Percentiles rank a stretch among this genome's conserved stretches.
Evolutionary conservation across 2,888 invertebrate species (phyloP).

Genomic region (Listrodromus nycthemerus): DNA sequence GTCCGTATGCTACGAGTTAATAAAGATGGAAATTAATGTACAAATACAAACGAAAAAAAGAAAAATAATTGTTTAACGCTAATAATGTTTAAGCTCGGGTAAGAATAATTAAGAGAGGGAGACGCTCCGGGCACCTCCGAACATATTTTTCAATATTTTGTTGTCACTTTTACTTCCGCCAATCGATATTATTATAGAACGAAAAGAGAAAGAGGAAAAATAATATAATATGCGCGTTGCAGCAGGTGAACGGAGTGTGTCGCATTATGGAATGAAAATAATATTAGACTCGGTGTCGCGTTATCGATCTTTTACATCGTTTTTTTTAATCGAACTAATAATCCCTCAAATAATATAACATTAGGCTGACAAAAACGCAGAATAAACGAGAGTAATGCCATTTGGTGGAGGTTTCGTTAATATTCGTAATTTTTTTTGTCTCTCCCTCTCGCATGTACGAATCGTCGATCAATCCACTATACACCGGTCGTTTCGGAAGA

Average conservation of each 20-base stretch:
- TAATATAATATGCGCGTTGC: slow-evolving; percentile 4
- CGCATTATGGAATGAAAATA: slow-evolving; percentile 54
- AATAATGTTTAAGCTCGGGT: slow-evolving; percentile 49
- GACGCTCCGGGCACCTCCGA: slow-evolving; percentile 38
- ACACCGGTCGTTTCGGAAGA: neutral
- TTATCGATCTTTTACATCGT: slow-evolving; percentile 10
- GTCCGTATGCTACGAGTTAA: slow-evolving; percentile 45
- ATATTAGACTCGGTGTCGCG: slow-evolving; percentile 29
- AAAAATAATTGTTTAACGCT: slow-evolving; percentile 23
- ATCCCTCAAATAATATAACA: slow-evolving; percentile 13
- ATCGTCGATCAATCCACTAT: neutral
- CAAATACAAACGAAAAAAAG: slow-evolving; percentile 46
- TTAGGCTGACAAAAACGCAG: neutral
- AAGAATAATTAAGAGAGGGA: slow-evolving; percentile 29
- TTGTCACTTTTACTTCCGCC: neutral
- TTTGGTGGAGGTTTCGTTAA: slow-evolving; percentile 2
- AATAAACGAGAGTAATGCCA: slow-evolving; percentile 18
- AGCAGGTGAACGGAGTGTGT: slow-evolving; percentile 42
- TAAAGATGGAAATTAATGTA: slow-evolving; percentile 60
- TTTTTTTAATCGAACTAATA: slow-evolving; percentile 7
- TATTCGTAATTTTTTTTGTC: neutral
- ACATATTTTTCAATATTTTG: neutral
- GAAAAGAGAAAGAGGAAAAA: slow-evolving; percentile 15
- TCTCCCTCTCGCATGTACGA: neutral
- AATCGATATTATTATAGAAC: neutral